phyloP scores from a whole-genome alignment of 2,113 vertebrate species.

The Alouatta palliata region DNA sequence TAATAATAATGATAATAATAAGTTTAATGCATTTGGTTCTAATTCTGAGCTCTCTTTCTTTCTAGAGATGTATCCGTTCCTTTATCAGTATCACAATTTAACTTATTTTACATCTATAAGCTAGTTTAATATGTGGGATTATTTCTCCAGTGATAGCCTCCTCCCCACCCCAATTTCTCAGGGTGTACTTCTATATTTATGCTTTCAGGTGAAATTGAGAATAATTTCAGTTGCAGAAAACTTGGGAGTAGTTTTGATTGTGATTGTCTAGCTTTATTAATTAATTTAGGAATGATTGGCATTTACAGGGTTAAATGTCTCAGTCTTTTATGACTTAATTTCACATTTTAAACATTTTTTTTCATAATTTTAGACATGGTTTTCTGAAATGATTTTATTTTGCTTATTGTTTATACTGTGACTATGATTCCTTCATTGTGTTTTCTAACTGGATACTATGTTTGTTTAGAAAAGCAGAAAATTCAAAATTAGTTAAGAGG shows the following conservation, averaged over 20 bases:
- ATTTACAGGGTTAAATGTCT: conserved; percentile 19
- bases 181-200: neutral
- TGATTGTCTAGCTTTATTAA: neutral
- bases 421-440: neutral
- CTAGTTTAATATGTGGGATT: neutral
- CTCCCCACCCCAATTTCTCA: neutral
- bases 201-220: neutral
- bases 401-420: neutral
- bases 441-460: neutral
- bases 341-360: neutral
- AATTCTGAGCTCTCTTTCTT: conserved; percentile 6
- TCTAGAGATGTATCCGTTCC: neutral
- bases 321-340: conserved; percentile 19
- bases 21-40: neutral
- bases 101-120: neutral
- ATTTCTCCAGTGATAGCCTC: neutral
- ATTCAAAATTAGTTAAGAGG: conserved; percentile 14
- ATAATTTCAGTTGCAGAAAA: conserved; percentile 34
- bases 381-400: neutral
- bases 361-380: neutral
- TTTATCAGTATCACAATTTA: neutral
- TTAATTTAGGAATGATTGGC: neutral
- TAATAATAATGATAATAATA: neutral
- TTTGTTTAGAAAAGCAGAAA: conserved; percentile 8
- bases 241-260: neutral